Conservation (phyloP, 2,113 vertebrate genomes). For the Syngnathus floridae region DNA sequence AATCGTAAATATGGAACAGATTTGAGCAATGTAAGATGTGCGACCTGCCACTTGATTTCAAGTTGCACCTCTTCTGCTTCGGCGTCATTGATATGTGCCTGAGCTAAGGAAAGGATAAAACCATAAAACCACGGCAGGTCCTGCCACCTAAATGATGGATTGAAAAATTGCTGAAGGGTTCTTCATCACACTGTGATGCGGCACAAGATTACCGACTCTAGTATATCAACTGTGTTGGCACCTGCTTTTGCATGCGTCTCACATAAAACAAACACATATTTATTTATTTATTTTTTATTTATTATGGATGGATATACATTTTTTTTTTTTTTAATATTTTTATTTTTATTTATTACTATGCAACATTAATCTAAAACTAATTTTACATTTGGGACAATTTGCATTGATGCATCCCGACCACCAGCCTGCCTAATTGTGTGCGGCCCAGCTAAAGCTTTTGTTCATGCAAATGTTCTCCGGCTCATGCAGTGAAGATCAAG, state of each 20-base stretch:
- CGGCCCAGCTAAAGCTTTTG: slow-evolving; percentile 1
- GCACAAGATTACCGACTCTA: no score
- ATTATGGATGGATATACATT: no score
- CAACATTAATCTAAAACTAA: neutral
- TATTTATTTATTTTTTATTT: no score
- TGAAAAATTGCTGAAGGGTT: neutral
- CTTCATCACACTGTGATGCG: no score
- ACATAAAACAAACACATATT: neutral
- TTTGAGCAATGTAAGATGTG: slow-evolving; percentile 78
- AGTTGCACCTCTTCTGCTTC: neutral
- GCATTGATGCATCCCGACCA: neutral
- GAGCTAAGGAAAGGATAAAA: no score
- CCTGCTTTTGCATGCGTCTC: neutral
- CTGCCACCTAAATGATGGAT: no score
- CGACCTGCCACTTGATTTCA: neutral
- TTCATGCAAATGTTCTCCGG: slow-evolving; percentile 43
- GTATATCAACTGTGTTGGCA: neutral
- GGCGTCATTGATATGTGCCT: neutral
- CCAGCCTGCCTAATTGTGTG: neutral
- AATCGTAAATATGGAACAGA: slow-evolving; percentile 93
- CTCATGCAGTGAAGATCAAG: slow-evolving; percentile 53
- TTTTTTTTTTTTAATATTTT: no score
- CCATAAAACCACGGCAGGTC: no score
- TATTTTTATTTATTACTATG: neutral
- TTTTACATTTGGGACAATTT: neutral